A percentile compares a stretch with the other conserved stretches of the same genome.
These are phyloP conservation scores for Trissolcus brochymenae DNA, from an alignment of 2,888 invertebrate genomes.

Conservation along the genomic window DNA sequence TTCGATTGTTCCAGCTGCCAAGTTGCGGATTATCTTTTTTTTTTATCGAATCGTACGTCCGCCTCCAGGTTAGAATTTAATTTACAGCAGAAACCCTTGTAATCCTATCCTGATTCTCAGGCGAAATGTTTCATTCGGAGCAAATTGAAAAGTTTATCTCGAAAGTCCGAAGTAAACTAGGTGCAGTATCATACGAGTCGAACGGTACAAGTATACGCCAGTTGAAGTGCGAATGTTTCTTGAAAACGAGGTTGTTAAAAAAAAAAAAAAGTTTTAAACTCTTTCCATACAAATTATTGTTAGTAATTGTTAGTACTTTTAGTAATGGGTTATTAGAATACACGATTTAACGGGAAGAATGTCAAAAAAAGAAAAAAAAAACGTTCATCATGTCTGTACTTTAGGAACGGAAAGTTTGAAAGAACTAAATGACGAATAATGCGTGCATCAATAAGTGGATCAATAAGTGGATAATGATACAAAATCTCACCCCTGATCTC, in stretches of 20 bases:
- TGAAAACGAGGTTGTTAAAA: background rate
- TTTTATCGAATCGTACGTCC: too few species aligned
- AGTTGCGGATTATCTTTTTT: too few species aligned
- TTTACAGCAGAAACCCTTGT: constrained; percentile 2
- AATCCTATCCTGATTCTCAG: constrained; percentile 7
- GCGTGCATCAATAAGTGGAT: background rate
- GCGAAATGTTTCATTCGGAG: constrained; percentile 5
- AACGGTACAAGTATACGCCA: background rate
- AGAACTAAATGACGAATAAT: too few species aligned
- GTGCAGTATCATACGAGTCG: background rate
- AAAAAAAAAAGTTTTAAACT: background rate
- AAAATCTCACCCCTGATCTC: constrained; percentile 71
- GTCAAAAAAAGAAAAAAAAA: too few species aligned
- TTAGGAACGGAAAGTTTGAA: too few species aligned
- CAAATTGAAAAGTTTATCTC: constrained; percentile 16
- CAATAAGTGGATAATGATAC: background rate
- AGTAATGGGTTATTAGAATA: too few species aligned
- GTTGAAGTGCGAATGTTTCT: constrained; percentile 1
- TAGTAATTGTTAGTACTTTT: too few species aligned
- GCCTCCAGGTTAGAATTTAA: background rate
- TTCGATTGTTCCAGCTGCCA: too few species aligned
- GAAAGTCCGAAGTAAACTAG: constrained; percentile 3
- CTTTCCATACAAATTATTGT: background rate
- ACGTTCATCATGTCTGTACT: too few species aligned
- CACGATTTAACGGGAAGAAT: too few species aligned